Conservation (phyloP, 1,140 invertebrate species). For the Dysdera silvatica region DNA sequence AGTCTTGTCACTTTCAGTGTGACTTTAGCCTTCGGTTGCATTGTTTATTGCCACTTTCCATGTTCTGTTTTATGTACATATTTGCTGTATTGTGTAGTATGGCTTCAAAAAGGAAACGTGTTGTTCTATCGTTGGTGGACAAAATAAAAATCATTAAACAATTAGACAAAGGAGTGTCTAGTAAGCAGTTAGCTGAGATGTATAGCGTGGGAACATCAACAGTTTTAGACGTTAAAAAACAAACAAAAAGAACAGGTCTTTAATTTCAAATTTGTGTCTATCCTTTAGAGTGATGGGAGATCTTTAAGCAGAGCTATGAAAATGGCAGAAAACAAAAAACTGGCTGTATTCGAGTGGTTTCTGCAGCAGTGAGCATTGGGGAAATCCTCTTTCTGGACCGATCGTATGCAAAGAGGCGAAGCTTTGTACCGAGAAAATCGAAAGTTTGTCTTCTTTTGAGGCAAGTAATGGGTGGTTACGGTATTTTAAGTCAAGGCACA, state of each 20-base stretch:
- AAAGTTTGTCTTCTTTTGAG: neutral
- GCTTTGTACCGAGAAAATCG: neutral
- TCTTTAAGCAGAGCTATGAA: neutral
- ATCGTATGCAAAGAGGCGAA: neutral
- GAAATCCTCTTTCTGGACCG: neutral
- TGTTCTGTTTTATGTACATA: neutral
- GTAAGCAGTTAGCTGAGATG: neutral
- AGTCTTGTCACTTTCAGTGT: too few relatives aligned
- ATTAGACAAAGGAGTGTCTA: neutral
- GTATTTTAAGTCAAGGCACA: neutral
- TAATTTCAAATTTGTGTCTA: neutral
- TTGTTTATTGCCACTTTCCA: too few relatives aligned
- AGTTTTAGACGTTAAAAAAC: neutral
- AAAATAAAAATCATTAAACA: neutral
- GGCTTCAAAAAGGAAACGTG: neutral
- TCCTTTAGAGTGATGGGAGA: neutral
- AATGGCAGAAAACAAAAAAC: neutral
- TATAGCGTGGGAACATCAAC: neutral
- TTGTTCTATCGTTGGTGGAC: neutral
- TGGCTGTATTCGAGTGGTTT: neutral
- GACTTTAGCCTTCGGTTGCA: too few relatives aligned
- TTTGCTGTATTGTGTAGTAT: neutral
- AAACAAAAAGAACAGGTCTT: neutral
- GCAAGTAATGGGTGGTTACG: neutral
- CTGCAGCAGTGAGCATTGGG: neutral